Evolutionary conservation across 2,888 invertebrate species (phyloP).

Genomic region (Phragmatobia fuliginosa): DNA sequence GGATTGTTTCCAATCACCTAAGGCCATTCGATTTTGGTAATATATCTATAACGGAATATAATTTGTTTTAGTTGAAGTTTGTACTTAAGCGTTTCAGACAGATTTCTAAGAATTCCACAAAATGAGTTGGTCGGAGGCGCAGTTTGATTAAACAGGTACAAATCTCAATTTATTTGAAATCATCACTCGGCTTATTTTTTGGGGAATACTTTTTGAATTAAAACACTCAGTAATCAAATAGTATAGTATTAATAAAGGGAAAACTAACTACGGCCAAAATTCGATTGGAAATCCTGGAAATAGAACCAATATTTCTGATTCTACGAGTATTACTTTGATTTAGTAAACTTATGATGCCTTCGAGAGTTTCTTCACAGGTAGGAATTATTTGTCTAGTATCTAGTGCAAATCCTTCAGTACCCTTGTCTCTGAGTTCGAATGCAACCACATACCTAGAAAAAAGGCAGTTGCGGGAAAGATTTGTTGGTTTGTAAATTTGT

Average conservation of each 20-base stretch:
- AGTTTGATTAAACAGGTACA: too few relatives aligned
- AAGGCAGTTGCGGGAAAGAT: constrained; percentile 3
- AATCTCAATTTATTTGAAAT: too few relatives aligned
- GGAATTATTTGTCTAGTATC: constrained; percentile 88
- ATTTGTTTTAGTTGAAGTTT: too few relatives aligned
- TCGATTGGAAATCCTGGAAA: constrained; percentile 39
- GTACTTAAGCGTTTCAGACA: too few relatives aligned
- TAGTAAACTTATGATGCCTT: constrained; percentile 73
- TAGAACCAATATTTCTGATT: background rate
- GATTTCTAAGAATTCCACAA: too few relatives aligned
- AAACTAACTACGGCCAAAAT: constrained; percentile 55
- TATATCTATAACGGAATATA: too few relatives aligned
- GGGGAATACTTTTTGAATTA: background rate
- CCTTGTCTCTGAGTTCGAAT: constrained; percentile 89
- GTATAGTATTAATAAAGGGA: constrained; percentile 61
- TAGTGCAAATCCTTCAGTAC: constrained; percentile 88
- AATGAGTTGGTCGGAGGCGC: too few relatives aligned
- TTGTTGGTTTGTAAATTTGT: background rate
- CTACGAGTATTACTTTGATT: background rate
- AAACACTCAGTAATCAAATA: constrained; percentile 47
- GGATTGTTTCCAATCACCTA: too few relatives aligned
- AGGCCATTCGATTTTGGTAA: too few relatives aligned
- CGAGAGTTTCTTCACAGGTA: constrained; percentile 87
- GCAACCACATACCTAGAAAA: constrained; percentile 85
- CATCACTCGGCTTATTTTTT: too few relatives aligned